These are phyloP conservation scores for Diorhabda carinulata DNA, from an alignment of 1,140 invertebrate species.

Conservation along the genomic window DNA sequence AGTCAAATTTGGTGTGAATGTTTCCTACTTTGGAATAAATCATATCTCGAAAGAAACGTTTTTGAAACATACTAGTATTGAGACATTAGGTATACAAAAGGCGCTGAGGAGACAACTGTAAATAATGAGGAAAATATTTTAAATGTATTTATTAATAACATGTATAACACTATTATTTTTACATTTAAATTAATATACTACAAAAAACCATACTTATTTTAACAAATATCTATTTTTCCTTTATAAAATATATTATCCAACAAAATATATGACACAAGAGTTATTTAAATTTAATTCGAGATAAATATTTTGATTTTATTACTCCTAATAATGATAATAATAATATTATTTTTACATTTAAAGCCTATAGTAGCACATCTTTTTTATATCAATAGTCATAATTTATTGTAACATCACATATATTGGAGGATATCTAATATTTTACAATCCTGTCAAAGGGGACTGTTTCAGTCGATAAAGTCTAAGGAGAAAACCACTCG, in stretches of 20 bases:
- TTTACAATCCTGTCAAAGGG: not conserved
- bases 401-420: slow-evolving; percentile 38
- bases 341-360: slow-evolving; percentile 28
- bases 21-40: no score
- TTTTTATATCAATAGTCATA: slow-evolving; percentile 18
- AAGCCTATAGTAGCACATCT: slow-evolving; percentile 32
- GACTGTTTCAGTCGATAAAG: not conserved
- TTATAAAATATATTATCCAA: slow-evolving; percentile 20
- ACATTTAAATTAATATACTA: slow-evolving; percentile 8
- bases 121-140: slow-evolving; percentile 4
- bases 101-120: not conserved
- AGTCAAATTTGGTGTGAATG: no score
- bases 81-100: no score
- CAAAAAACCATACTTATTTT: slow-evolving; percentile 3
- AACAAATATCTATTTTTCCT: slow-evolving; percentile 7
- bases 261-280: slow-evolving; percentile 16
- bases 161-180: slow-evolving; percentile 16
- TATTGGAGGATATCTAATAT: slow-evolving; percentile 29
- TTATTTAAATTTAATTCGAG: not conserved
- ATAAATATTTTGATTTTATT: slow-evolving; percentile 8
- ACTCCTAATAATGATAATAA: slow-evolving; percentile 7
- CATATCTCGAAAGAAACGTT: no score
- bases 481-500: no score
- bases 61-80: no score
- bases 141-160: slow-evolving; percentile 20